A percentile compares a stretch with the other conserved stretches of the same genome.
phyloP scores from a whole-genome alignment of 2,888 invertebrate genomes.

The Tanaodytes sp. region DNA sequence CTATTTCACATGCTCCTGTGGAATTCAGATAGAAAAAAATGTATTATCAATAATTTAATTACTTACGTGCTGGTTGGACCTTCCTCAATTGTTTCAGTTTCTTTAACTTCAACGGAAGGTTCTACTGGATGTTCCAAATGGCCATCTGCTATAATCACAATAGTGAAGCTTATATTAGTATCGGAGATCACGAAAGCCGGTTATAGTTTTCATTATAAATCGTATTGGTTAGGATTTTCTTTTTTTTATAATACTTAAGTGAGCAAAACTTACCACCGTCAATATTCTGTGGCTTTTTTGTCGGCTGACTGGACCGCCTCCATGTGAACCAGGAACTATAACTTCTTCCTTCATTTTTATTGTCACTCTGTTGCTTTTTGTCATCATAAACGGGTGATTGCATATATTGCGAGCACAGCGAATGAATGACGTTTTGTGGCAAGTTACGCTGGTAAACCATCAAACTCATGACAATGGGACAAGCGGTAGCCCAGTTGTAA shows the following conservation, averaged over 20 bases:
- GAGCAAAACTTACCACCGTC: conserved; percentile 55
- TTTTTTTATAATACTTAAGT: too few species aligned
- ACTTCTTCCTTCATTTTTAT: conserved; percentile 61
- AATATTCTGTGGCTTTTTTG: conserved; percentile 63
- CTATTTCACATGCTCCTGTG: too few species aligned
- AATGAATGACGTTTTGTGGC: conserved; percentile 75
- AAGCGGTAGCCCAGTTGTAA: conserved; percentile 92
- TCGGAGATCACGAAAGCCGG: too few species aligned
- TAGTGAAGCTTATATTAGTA: too few species aligned
- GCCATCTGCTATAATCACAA: too few species aligned
- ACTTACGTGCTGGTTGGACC: too few species aligned
- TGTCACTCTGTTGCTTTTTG: conserved; percentile 61
- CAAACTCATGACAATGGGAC: conserved; percentile 90
- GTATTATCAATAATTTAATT: neutral
- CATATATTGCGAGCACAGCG: conserved; percentile 65
- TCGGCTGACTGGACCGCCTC: conserved; percentile 71
- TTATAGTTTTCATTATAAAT: too few species aligned
- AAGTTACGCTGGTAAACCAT: conserved; percentile 89
- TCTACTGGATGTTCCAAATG: conserved; percentile 51
- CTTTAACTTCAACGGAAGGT: conserved; percentile 57
- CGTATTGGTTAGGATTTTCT: too few species aligned
- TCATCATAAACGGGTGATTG: conserved; percentile 63
- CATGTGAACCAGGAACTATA: conserved; percentile 77
- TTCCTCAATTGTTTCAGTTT: conserved; percentile 52
- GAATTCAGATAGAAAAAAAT: neutral